Base-by-base conservation (phyloP, 1,140 invertebrate species). In the Cyrtorhinus lividipennis region DNA sequence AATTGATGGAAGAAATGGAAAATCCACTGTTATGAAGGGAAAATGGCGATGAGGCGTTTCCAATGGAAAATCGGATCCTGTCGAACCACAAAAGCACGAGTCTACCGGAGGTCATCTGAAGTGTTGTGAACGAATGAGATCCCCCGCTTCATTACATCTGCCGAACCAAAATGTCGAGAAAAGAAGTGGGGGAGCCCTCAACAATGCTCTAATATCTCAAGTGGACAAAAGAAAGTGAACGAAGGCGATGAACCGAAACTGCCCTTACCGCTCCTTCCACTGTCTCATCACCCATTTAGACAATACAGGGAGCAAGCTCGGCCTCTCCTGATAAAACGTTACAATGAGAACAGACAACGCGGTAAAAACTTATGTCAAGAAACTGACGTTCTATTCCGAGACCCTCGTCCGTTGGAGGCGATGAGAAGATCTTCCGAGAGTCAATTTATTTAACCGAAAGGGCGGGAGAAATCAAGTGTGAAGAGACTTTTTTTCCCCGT, bases 141-240 rank as follows among this genome's bases (percentile, higher is more conserved):
- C 30, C 5, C 15, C 15, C 15, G 30, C 5, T 38, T 38, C 30
- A 38, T 38, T 38, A 38, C 30, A 38, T 38, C 30, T n/a, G n/a
- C 30, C 15, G 30, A 38, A 38, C 30, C 5, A 38, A 38, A 15
- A n/a, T n/a, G n/a, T n/a, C 30, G 15, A 38, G 48, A 20, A 53
- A 20, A 8, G 18, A 20, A 53, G 48, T 15, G 30, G 15, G 30
- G 30, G 30, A 20, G 20, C 48, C 10, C 20, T 20, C 48, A 53
- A 53, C 48, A 53, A 53, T 53, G 48, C 12, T 20, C 48, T 38
- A 53, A 53, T 53, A 53, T 53, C 48, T 53, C 48, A 53, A 53
- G 48, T 53, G 48, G 48, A 53, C 48, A 53, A 22, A 22, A 53
- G 48, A 53, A 22, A 20, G n/a, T n/a, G n/a, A n/a, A 53, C 48